phyloP scores from a whole-genome alignment of 2,888 invertebrate species.

The Lomographa bimaculata region DNA sequence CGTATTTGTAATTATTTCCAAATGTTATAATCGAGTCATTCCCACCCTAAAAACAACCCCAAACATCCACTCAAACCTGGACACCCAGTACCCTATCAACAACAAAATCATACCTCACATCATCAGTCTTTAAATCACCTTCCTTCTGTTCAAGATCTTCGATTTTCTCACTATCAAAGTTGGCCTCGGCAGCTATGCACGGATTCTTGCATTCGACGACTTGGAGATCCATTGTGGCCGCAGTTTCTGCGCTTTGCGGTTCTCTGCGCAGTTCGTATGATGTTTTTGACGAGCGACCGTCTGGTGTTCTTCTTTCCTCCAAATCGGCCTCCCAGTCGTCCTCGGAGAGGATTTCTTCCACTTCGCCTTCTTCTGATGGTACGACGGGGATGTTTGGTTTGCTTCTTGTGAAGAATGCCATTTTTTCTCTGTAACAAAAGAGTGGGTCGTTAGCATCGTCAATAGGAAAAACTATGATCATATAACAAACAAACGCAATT shows the following conservation, averaged over 20 bases:
- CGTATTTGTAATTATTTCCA: too few species aligned
- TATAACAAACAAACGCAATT: too few species aligned
- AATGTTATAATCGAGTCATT: too few species aligned
- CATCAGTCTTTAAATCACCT: conserved; percentile 74
- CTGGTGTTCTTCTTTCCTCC: conserved; percentile 71
- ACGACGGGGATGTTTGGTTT: conserved; percentile 90
- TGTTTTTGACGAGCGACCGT: conserved; percentile 74
- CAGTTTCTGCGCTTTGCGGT: conserved; percentile 1
- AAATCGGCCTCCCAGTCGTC: conserved; percentile 77
- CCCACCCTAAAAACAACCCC: conserved; percentile 4
- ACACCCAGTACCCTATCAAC: conserved; percentile 93
- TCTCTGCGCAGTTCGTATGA: conserved; percentile 58
- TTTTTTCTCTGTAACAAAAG: conserved; percentile 92
- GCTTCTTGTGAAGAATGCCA: conserved; percentile 96
- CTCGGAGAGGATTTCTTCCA: conserved; percentile 63
- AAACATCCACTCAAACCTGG: conserved; percentile 85
- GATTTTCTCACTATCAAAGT: conserved; percentile 34
- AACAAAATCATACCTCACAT: conserved; percentile 90
- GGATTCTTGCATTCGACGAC: conserved; percentile 72
- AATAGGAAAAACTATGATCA: too few species aligned
- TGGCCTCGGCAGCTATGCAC: conserved; percentile 40
- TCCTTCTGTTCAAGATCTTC: conserved; percentile 33
- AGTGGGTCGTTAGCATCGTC: too few species aligned
- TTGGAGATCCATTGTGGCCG: conserved; percentile 5
- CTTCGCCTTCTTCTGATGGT: conserved; percentile 85